Percentiles rank a stretch among this genome's conserved stretches.
phyloP scores from a whole-genome alignment of 1,140 invertebrate genomes.

The Sinonovacula constricta region DNA sequence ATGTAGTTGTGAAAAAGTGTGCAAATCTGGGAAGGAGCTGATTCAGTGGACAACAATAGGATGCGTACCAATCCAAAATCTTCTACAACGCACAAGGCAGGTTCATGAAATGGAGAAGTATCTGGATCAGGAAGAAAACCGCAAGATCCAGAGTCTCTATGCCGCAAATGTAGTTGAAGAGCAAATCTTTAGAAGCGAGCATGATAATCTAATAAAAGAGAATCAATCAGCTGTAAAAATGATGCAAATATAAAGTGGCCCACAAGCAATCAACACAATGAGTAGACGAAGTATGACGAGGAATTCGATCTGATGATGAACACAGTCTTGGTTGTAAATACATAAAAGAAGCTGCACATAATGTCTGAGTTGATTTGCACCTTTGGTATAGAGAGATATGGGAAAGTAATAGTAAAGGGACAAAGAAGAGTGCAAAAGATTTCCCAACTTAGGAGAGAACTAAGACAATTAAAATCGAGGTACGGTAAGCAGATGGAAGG shows the following conservation, averaged over 20 bases:
- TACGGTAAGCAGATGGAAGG: too few relatives aligned
- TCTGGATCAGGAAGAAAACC: constrained; percentile 1
- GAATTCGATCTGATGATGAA: constrained; percentile 21
- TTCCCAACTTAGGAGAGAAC: too few relatives aligned
- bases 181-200: too few relatives aligned
- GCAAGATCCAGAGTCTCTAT: too few relatives aligned
- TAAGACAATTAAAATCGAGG: too few relatives aligned
- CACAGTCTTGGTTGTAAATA: not conserved
- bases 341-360: not conserved
- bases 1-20: constrained; percentile 24
- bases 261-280: too few relatives aligned
- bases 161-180: too few relatives aligned
- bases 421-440: too few relatives aligned
- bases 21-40: constrained; percentile 28
- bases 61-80: constrained; percentile 23
- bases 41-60: constrained; percentile 31
- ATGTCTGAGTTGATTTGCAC: constrained; percentile 8
- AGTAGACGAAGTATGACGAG: constrained; percentile 10
- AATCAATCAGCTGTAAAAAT: too few relatives aligned
- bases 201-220: too few relatives aligned
- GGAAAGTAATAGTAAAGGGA: constrained; percentile 3
- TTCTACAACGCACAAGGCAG: constrained; percentile 32
- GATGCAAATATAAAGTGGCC: too few relatives aligned
- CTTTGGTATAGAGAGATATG: not conserved
- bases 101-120: constrained; percentile 37